Conservation (phyloP, 2,797 vertebrate genomes). For the Sciurus carolinensis region DNA sequence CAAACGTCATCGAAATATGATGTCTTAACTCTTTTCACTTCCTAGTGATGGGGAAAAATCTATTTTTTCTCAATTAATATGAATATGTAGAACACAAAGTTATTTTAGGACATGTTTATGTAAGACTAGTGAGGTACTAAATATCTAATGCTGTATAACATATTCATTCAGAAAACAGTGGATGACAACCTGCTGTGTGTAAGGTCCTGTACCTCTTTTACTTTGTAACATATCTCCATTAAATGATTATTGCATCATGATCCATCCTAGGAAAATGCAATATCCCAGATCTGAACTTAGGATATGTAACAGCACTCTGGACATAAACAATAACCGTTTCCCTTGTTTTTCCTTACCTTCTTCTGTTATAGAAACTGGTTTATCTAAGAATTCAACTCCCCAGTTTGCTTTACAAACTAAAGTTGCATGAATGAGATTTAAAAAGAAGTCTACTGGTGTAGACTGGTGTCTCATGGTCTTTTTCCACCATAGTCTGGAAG, state of each 20-base stretch:
- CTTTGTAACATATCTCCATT: not conserved
- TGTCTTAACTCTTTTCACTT: constrained; percentile 42
- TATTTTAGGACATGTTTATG: constrained; percentile 29
- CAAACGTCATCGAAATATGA: not conserved
- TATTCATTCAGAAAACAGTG: not conserved
- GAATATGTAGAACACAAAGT: constrained; percentile 39
- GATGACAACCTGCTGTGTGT: not conserved
- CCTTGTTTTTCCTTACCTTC: not conserved
- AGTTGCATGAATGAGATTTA: not conserved
- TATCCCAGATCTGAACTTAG: not conserved
- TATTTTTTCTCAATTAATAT: not conserved
- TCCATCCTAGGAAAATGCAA: constrained; percentile 7
- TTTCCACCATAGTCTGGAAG: not conserved
- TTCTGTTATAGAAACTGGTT: not conserved
- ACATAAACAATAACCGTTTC: not conserved
- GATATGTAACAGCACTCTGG: not conserved
- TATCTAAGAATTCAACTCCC: not conserved
- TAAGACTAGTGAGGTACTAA: not conserved
- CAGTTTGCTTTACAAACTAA: not conserved
- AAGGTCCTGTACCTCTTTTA: not conserved
- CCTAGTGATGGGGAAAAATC: not conserved
- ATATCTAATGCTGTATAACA: not conserved
- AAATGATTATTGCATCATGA: not conserved
- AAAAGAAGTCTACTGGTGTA: not conserved
- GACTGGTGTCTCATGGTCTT: not conserved